Base-by-base conservation (phyloP, 2,888 invertebrate species). In the Protodeltote pygarga region DNA sequence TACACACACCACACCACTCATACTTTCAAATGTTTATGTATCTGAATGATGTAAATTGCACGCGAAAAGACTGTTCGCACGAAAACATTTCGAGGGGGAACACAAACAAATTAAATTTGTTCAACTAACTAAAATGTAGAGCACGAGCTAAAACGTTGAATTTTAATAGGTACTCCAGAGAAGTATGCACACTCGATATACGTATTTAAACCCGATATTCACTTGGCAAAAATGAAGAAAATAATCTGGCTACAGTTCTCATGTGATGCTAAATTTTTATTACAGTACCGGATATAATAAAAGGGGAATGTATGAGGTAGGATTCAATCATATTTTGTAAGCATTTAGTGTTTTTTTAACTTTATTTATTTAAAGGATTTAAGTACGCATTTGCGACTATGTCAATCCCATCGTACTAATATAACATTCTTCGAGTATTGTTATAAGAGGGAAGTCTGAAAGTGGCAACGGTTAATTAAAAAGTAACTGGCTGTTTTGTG, bases 61-160 rank as follows among this genome's bases (percentile, higher is more conserved):
- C 19, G 20, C 17, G 14, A 57, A 54, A 65, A 57, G 29, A 44
- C 50, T 35, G 14, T 21, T 46, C 10, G 14, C 5, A 42, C 42
- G 33, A 49, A 55, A 50, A 55, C 35, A 47, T 23, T 55, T 45
- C 29, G 34, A 48, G 24, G 32, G 15, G 25, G 55, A 54, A 55
- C 42, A 39, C 48, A 48, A 57, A 57, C 47, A 46, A 45, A 45
- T 53, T 46, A 54, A 42, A 51, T 49, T 59, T 52, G 46, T 42
- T 63, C 33, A 59, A 33, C 32, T 40, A 49, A 52, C 49, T 58
- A 34, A 37, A 57, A 57, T 42, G 45, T 35, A 45, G 38, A 34
- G 49, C 28, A 35, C 41, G 32, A 47, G 31, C 9, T 44, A 38
- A 52, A 62, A 57, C 37, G 45, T 14, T 40, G 42, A 48, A 52